These are phyloP conservation scores for Neosalanx taihuensis DNA, from an alignment of 2,797 vertebrate genomes.

Conservation along the genomic window DNA sequence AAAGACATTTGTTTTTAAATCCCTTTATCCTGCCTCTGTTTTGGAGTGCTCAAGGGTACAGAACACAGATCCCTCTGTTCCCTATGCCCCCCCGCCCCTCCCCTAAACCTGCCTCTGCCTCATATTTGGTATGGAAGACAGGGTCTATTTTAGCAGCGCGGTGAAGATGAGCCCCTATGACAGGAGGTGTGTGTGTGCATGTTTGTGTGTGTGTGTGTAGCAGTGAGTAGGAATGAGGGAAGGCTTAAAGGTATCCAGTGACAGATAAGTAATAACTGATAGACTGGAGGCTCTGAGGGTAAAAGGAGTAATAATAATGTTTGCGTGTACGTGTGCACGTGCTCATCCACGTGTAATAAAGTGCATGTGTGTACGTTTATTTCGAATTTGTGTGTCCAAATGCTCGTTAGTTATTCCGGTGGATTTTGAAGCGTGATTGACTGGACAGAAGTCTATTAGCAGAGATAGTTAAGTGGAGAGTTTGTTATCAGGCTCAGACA, in stretches of 20 bases:
- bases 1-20: background rate
- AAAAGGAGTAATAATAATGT: slow-evolving; percentile 15
- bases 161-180: slow-evolving; percentile 12
- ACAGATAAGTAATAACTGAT: slow-evolving; percentile 40
- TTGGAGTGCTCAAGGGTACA: slow-evolving; percentile 7
- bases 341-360: slow-evolving; percentile 17
- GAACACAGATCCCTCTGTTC: slow-evolving; percentile 3
- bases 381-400: slow-evolving; percentile 10
- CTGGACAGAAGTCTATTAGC: slow-evolving; percentile 80
- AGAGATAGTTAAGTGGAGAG: slow-evolving; percentile 75
- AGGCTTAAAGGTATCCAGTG: slow-evolving; percentile 16
- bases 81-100: background rate
- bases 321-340: slow-evolving; percentile 1
- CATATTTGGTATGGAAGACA: slow-evolving; percentile 1
- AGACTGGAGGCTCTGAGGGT: slow-evolving; percentile 9
- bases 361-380: slow-evolving; percentile 9
- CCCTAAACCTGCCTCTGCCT: slow-evolving; percentile 1
- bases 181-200: slow-evolving; percentile 12
- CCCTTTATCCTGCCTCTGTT: background rate
- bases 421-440: slow-evolving; percentile 76
- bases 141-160: slow-evolving; percentile 10
- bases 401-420: slow-evolving; percentile 59
- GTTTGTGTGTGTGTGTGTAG: background rate
- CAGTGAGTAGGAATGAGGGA: background rate
- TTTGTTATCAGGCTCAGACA: slow-evolving; percentile 79